Evolutionary conservation across 2,888 invertebrate species (phyloP), one percentile per base, ranked within the genome.

Genomic region (Liopterus haemorrhoidalis): DNA sequence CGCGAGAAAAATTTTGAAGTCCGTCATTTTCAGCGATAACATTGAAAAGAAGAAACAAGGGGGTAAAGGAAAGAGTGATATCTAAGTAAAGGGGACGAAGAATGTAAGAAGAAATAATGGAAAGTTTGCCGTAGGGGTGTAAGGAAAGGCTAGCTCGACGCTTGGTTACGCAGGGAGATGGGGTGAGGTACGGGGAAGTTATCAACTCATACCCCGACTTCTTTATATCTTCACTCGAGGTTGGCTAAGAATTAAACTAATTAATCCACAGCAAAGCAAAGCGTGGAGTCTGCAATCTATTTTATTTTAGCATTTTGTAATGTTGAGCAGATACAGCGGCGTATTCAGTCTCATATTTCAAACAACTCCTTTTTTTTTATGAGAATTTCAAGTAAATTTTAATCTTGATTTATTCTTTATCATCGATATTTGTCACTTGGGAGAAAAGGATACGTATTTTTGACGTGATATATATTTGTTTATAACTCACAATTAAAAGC

Each of bases 191-290:
- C 22, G 27, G 25, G 33, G 18, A 27, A 14, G 15, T 15, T 28
- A 28, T 15, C 11, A 9, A 9, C 31, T 11, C 41, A 14, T 37
- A 35, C 46, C 41, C 49, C 47, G 53, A 56, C 55, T 56, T 56
- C 55, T 56, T 55, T 56, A 54, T 54, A 55, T 52, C 51, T 49
- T 44, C 36, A 43, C 47, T 53, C 52, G 48, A 55, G 53, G 55
- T 49, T 52, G 51, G 57, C 58, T 56, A 59, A 60, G 61, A 60
- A 62, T 62, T 62, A 60, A 59, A 59, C 59, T 60, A 62, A 62
- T 62, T 60, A 62, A 62, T 60, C 59, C 59, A 49, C 43, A 51
- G 56, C 57, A 57, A 60, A 54, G 57, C 57, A 55, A 58, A 55
- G 55, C 53, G 55, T 56, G 57, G 53, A 50, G 53, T 46, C 55